phyloP scores from a whole-genome alignment of 2,113 vertebrate species.

The Phyllostomus discolor region DNA sequence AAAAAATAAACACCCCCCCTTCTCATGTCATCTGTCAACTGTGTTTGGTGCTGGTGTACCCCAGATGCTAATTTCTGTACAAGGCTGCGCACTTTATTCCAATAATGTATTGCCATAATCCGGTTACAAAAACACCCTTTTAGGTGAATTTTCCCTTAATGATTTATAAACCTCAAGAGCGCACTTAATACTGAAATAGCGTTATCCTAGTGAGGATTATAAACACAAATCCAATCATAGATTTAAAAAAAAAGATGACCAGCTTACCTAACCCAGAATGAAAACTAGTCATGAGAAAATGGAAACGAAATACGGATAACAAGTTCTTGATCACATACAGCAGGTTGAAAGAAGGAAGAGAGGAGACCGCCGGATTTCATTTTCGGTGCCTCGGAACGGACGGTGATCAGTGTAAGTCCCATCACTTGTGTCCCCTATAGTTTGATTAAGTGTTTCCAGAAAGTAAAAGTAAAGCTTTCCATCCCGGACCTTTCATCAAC shows the following conservation, averaged over 20 bases:
- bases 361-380: background rate
- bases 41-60: conserved; percentile 77
- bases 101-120: conserved; percentile 83
- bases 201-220: background rate
- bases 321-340: background rate
- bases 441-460: background rate
- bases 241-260: background rate
- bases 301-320: background rate
- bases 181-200: conserved; percentile 73
- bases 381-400: background rate
- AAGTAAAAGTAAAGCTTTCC: background rate
- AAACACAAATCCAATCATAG: background rate
- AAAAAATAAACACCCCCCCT: conserved; percentile 14
- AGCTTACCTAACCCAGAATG: background rate
- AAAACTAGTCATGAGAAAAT: background rate
- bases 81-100: conserved; percentile 75
- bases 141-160: conserved; percentile 81
- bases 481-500: background rate
- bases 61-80: conserved; percentile 81
- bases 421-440: background rate
- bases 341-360: background rate
- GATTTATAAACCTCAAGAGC: conserved; percentile 76
- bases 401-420: background rate
- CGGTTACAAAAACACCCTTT: conserved; percentile 80
- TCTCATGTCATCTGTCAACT: background rate